Base-by-base conservation (phyloP, 1,140 invertebrate species). In the Eufriesea mexicana region DNA sequence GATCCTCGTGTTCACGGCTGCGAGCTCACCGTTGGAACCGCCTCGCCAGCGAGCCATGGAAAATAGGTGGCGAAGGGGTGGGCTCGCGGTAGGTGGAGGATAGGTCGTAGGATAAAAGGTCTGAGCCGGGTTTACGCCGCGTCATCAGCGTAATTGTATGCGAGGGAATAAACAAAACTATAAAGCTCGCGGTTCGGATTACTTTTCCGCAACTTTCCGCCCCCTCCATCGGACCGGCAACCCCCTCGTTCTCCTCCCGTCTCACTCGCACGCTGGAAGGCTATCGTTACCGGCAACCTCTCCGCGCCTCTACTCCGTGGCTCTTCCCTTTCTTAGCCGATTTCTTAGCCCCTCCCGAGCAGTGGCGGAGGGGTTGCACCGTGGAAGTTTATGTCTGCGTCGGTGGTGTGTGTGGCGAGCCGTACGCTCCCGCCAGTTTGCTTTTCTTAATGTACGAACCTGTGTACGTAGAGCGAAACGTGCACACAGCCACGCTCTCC, bases 101-200 rank as follows among this genome's bases (percentile, higher is more conserved):
- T 12, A 57, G 54, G 71, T 74, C 45, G 47, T 7, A 54, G 68
- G 59, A 83, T 76, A 78, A 84, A 80, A 73, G 59, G 74, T 73
- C 28, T 68, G 74, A 73, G 77, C 84, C 72, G 67, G 70, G 79
- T 86, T 88, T 88, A 84, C 82, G 80, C 70, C 61, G n/a, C 85
- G 87, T 89, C 89, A 90, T 89, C 89, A 89, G 83, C 78, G 89
- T 90, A 90, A 90, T 90, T 90, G 85, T 90, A 87, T 87, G 85
- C 84, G 79, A 84, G 81, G 84, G 77, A 87, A 89, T 90, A 90
- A 90, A 90, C 89, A 89, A 90, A 89, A 90, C 89, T 88, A 87
- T 89, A 87, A 90, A 90, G 74, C 85, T 80, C 71, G 81, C 64
- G 83, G 85, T 81, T 79, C 73, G 85, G 85, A 90, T 90, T 90